Percentiles rank a stretch among this genome's conserved stretches.
Conservation (phyloP, 2,888 invertebrate species). For the Meteorus colon region DNA sequence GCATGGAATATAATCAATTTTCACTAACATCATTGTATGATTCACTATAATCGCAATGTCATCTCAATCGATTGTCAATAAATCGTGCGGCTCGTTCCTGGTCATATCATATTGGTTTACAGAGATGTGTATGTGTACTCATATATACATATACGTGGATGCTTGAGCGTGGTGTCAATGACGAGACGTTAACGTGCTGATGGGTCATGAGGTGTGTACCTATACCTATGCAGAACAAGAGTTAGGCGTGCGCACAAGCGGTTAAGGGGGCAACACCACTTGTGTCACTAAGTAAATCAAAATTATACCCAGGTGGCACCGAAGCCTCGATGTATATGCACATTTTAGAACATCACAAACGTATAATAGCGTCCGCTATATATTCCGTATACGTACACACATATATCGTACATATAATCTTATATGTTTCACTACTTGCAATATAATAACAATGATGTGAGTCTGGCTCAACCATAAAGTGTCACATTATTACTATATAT, state of each 20-base stretch:
- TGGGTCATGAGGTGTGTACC: not conserved
- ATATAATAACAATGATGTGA: slow-evolving; percentile 46
- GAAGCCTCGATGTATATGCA: not conserved
- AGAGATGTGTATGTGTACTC: not conserved
- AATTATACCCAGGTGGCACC: slow-evolving; percentile 3
- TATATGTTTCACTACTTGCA: slow-evolving; percentile 20
- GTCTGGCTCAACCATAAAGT: slow-evolving; percentile 26
- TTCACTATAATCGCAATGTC: slow-evolving; percentile 15
- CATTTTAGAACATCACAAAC: slow-evolving; percentile 15
- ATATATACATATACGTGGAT: not conserved
- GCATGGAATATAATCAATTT: not conserved
- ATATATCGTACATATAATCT: slow-evolving; percentile 8
- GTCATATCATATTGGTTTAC: not conserved
- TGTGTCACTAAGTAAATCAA: slow-evolving; percentile 23
- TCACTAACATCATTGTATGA: slow-evolving; percentile 4
- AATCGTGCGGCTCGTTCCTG: not conserved
- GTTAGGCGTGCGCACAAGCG: slow-evolving; percentile 8
- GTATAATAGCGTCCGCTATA: not conserved
- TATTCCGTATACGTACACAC: not conserved
- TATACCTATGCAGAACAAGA: not conserved
- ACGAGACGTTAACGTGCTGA: slow-evolving; percentile 7
- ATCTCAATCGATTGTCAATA: slow-evolving; percentile 32
- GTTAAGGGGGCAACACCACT: not conserved
- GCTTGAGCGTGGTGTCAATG: not conserved
- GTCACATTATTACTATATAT: not conserved